Evolutionary conservation across 92 coral and sea anemone genomes (phyloP), one percentile per base, ranked within the genome.

Genomic region (Actinostola sp.): DNA sequence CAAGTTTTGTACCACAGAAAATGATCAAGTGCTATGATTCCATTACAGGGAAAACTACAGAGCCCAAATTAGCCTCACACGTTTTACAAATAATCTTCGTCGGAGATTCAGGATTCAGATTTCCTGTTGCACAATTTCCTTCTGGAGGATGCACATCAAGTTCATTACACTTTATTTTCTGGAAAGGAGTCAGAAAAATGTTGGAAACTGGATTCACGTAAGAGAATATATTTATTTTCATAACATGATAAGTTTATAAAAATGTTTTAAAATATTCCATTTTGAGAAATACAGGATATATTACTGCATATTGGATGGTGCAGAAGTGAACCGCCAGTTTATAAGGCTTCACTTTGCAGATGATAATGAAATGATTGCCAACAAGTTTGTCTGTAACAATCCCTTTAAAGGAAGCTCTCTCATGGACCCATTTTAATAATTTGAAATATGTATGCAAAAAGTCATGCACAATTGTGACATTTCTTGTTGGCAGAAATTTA

Each of bases 131-230:
- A 0, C 84, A 78, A 26, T 78, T 78, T 55, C 71, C 77, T 1
- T 67, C 60, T 28, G 48, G 54, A 56, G 76, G 72, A 16, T 68
- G 77, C n/a, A 51, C 84, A 68, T 44, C 84, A 5, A 43, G 69
- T 1, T 9, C 34, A 34, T 39, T 78, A 43, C 62, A 68, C 31
- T 65, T 78, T 58, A 63, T 28, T 38, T 78, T 78, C 44, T 78
- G 84, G 84, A 76, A 78, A 58, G 84, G 84, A 33, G 84, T 69
- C 1, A 56, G 71, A 50, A 59, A 51, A 60, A 66, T 77, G 75
- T 49, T 55, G 43, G 59, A 49, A 75, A 19, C 62, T 63, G 84
- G 77, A 17, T 78, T 78, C 39, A 68, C 28, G 71, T 69, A 78
- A 42, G 83, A 63, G 52, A 0, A 20, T 45, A 34, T 36, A 4